phyloP scores from a whole-genome alignment of 2,888 invertebrate species.

The Nowickia ferox region DNA sequence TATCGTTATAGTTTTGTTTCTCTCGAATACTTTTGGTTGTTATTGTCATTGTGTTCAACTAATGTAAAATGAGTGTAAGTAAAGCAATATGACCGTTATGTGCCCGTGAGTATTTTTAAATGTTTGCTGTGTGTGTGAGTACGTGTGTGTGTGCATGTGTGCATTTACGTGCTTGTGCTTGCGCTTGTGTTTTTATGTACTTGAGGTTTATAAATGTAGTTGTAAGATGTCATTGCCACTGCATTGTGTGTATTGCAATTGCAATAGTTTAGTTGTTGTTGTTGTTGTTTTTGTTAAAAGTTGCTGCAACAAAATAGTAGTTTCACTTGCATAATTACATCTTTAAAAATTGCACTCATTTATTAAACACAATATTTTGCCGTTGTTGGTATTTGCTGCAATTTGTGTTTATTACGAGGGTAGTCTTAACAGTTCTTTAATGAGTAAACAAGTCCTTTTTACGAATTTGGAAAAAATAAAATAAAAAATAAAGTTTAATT shows the following conservation, averaged over 20 bases:
- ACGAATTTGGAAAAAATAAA: no score
- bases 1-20: conserved; percentile 44
- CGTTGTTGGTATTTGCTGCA: conserved; percentile 4
- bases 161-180: background rate
- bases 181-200: background rate
- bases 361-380: conserved; percentile 73
- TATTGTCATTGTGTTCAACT: conserved; percentile 55
- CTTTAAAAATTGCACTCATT: conserved; percentile 79
- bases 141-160: background rate
- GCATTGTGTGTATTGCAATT: conserved; percentile 24
- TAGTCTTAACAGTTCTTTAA: background rate
- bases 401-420: background rate
- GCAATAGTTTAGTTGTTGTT: background rate
- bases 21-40: conserved; percentile 42
- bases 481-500: no score
- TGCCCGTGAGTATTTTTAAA: background rate
- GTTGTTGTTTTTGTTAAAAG: conserved; percentile 38
- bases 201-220: conserved; percentile 34
- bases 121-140: background rate
- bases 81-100: conserved; percentile 64
- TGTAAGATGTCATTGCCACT: conserved; percentile 66
- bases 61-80: conserved; percentile 67
- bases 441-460: no score
- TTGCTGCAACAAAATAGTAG: conserved; percentile 64
- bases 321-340: conserved; percentile 79